Evolutionary conservation across 2,888 invertebrate genomes (phyloP).

Genomic region (Eulithis testata): DNA sequence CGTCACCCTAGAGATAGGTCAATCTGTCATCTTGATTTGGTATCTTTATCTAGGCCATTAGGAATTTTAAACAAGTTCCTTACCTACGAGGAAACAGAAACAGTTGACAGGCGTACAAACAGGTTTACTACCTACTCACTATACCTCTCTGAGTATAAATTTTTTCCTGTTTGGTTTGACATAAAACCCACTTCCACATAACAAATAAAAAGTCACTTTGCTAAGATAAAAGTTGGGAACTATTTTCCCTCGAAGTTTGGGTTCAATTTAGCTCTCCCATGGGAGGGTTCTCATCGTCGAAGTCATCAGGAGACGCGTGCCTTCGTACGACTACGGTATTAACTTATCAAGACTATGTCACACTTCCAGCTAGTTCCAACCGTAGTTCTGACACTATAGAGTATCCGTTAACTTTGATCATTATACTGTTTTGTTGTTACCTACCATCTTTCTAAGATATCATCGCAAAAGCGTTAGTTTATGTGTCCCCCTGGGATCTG

Average conservation of each 20-base stretch:
- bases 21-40: too few relatives aligned
- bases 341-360: neutral
- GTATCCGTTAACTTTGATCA: too few relatives aligned
- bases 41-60: neutral
- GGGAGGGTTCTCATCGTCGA: slow-evolving; percentile 35
- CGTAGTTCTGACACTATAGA: too few relatives aligned
- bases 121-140: slow-evolving; percentile 18
- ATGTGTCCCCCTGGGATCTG: too few relatives aligned
- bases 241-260: slow-evolving; percentile 37
- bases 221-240: slow-evolving; percentile 40
- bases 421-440: too few relatives aligned
- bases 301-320: slow-evolving; percentile 29
- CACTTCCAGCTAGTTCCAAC: too few relatives aligned
- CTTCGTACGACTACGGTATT: slow-evolving; percentile 11
- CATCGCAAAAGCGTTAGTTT: too few relatives aligned
- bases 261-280: slow-evolving; percentile 38
- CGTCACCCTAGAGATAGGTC: too few relatives aligned
- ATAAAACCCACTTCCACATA: slow-evolving; percentile 30
- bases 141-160: slow-evolving; percentile 14
- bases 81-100: slow-evolving; percentile 7
- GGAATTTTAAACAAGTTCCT: neutral
- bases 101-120: slow-evolving; percentile 10
- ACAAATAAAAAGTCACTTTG: slow-evolving; percentile 43
- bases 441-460: too few relatives aligned
- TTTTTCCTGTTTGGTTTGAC: slow-evolving; percentile 28